A percentile compares a stretch with the other conserved stretches of the same genome.
phyloP scores from a whole-genome alignment of 2,113 vertebrate species.

The Rhinolophus sinicus region DNA sequence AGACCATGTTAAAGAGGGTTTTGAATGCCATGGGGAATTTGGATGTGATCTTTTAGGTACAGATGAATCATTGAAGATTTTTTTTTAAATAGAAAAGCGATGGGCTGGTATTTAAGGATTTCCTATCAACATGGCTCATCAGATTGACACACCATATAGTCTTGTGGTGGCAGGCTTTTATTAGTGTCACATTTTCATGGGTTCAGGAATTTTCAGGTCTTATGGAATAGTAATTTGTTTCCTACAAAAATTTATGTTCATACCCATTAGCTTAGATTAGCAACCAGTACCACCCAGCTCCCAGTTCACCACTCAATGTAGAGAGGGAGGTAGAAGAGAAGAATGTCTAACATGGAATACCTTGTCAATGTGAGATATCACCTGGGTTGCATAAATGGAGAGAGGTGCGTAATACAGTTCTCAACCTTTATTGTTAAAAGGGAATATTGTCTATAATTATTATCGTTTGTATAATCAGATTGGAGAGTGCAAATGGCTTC shows the following conservation, averaged over 20 bases:
- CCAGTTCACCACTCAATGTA: neutral
- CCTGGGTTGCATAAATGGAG: neutral
- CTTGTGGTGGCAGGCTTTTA: neutral
- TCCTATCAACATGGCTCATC: neutral
- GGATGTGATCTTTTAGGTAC: constrained; percentile 37
- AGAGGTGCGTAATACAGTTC: neutral
- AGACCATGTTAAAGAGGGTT: constrained; percentile 23
- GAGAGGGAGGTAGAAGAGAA: neutral
- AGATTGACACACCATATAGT: neutral
- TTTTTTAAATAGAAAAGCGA: neutral
- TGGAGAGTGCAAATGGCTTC: neutral
- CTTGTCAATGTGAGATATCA: neutral
- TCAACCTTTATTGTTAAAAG: constrained; percentile 8
- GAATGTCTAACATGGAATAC: neutral
- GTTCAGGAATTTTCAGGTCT: neutral
- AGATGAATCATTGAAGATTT: neutral
- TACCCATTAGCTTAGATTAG: neutral
- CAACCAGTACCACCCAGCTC: neutral
- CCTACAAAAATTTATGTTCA: neutral
- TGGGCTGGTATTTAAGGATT: neutral
- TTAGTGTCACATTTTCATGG: constrained; percentile 24
- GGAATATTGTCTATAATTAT: neutral
- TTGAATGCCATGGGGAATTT: constrained; percentile 23
- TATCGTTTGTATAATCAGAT: neutral
- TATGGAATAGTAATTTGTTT: neutral